A percentile compares a stretch with the other conserved stretches of the same genome.
Evolutionary conservation across 2,888 invertebrate species (phyloP).

Genomic region (Cosmorhoe ocellata): DNA sequence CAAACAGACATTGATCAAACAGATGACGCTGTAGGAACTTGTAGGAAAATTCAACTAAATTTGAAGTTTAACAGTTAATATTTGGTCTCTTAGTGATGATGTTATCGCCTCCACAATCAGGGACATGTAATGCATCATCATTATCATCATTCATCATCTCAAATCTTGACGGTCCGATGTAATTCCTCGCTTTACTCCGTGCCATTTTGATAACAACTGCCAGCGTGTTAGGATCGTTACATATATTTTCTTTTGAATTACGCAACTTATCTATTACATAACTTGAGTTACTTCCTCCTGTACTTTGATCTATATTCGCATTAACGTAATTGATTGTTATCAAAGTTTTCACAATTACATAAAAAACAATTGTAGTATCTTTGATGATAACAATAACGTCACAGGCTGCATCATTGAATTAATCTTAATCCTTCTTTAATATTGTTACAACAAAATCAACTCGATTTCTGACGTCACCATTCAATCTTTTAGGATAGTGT

Average conservation of each 20-base stretch:
- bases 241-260: constrained; percentile 22
- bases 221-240: constrained; percentile 24
- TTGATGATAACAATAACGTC: constrained; percentile 34
- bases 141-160: constrained; percentile 75
- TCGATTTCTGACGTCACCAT: constrained; percentile 32
- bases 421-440: constrained; percentile 44
- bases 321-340: too few relatives aligned
- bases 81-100: constrained; percentile 39
- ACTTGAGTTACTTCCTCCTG: background rate
- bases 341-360: too few relatives aligned
- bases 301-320: too few relatives aligned
- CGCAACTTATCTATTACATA: constrained; percentile 25
- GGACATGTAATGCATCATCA: constrained; percentile 65
- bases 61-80: constrained; percentile 36
- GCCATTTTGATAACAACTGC: constrained; percentile 44
- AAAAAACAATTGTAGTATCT: background rate
- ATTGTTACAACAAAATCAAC: constrained; percentile 46
- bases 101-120: constrained; percentile 56
- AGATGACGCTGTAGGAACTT: constrained; percentile 1
- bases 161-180: constrained; percentile 59
- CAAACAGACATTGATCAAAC: constrained; percentile 15
- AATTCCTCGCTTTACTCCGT: constrained; percentile 39
- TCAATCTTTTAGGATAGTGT: constrained; percentile 23
- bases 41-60: background rate
- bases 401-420: constrained; percentile 43